These are phyloP conservation scores for Trichogramma evanescens DNA, from an alignment of 2,888 invertebrate genomes.

Conservation along the genomic window DNA sequence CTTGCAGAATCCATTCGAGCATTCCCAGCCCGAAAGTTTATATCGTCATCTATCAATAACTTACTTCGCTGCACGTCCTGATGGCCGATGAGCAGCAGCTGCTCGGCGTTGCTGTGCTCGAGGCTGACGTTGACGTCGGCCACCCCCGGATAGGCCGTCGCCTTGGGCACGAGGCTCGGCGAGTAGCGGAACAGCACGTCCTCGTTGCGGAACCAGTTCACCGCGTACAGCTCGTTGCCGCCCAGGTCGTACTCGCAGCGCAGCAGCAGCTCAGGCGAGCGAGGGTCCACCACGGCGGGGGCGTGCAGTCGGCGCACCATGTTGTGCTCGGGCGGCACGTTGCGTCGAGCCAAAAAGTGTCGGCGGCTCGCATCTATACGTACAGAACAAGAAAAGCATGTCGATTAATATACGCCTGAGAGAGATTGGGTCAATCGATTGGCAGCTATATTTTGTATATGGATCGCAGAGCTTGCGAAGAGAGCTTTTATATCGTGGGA, in stretches of 20 bases:
- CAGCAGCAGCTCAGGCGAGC: slow-evolving; percentile 32
- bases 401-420: no score
- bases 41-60: neutral
- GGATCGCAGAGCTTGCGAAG: no score
- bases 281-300: slow-evolving; percentile 40
- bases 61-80: slow-evolving; percentile 29
- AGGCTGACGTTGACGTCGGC: slow-evolving; percentile 36
- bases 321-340: neutral
- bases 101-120: slow-evolving; percentile 34
- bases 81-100: slow-evolving; percentile 35
- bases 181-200: slow-evolving; percentile 38
- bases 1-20: no score
- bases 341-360: no score
- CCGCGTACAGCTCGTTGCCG: slow-evolving; percentile 38
- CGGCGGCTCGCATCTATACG: no score
- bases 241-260: slow-evolving; percentile 40
- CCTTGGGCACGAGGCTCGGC: slow-evolving; percentile 29
- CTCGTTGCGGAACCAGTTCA: slow-evolving; percentile 42
- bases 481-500: no score
- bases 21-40: no score
- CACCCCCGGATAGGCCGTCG: slow-evolving; percentile 15
- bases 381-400: no score
- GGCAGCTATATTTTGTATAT: no score
- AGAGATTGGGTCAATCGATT: no score
- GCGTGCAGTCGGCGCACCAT: slow-evolving; percentile 29